Base-by-base conservation (phyloP, 2,888 invertebrate genomes). In the Linnaemya vulpina region DNA sequence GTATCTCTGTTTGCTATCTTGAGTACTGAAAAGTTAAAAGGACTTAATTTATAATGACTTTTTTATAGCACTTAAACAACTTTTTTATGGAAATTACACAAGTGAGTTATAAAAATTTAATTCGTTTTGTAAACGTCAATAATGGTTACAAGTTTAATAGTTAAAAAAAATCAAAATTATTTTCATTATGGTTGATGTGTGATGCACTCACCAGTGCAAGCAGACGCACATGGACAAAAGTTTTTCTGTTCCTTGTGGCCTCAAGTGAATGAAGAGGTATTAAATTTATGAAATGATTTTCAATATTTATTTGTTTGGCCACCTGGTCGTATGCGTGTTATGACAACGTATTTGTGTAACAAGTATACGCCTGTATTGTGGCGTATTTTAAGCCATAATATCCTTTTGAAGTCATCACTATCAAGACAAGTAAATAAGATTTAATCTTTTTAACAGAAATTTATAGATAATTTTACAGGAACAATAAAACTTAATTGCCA, bases 1-100 rank as follows among this genome's bases (percentile, higher is more conserved):
- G 10, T 55, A 75, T 75, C 40, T 63, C 13, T 53, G 17, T 10
- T 17, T 40, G 25, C 9, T 13, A 76, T 76, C 43, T 55, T 20
- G 40, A 4, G n/a, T 40, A 40, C 40, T 70, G 53, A 78, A 71
- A 60, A 49, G 62, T 77, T 49, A 43, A 60, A 68, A 68, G 22
- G 35, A 77, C 68, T 77, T 77, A 60, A 76, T 70, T 62, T 70
- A 53, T 68, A 68, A 68, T 77, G 38, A 60, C 25, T 77, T 70
- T 68, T 77, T 68, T 68, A 60, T 40, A 9, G 51, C 20, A 40
- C 40, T 62, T 30, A 20, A 70, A 55, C 9, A 35, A 35, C n/a
- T 11, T 46, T 35, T 49, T 68, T 67, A 49, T 60, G 38, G 9
- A 38, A 68, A 49, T 77, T 49, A 2, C 10, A 40, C 1, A 38